A percentile compares a stretch with the other conserved stretches of the same genome.
phyloP scores from a whole-genome alignment of 2,113 vertebrate genomes.

The Pseudorectes ferrugineus region DNA sequence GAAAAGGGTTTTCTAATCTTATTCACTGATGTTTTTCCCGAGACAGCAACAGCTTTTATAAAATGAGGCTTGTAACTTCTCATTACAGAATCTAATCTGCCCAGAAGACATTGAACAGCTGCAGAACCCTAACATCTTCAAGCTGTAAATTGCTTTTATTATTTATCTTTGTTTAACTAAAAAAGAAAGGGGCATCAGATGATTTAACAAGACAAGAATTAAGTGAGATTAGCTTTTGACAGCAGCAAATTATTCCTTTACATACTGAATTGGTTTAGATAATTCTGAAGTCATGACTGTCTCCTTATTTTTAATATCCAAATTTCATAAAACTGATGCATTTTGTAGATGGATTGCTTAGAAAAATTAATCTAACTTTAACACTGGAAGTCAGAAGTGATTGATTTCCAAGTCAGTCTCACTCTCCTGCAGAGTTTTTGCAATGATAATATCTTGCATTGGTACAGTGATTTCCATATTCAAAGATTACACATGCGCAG shows the following conservation, averaged over 20 bases:
- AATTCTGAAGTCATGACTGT: slow-evolving; percentile 34
- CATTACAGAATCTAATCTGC: slow-evolving; percentile 81
- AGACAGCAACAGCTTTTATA: slow-evolving; percentile 78
- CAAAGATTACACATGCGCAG: background rate
- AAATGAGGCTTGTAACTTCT: slow-evolving; percentile 80
- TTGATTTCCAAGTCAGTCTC: slow-evolving; percentile 18
- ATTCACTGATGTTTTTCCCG: slow-evolving; percentile 71
- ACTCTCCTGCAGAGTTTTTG: background rate
- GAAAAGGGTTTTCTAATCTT: slow-evolving; percentile 71
- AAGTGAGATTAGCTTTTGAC: slow-evolving; percentile 67
- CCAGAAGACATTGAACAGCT: slow-evolving; percentile 77
- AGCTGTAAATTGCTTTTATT: slow-evolving; percentile 77
- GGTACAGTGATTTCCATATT: background rate
- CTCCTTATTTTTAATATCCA: slow-evolving; percentile 39
- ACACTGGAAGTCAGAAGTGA: background rate
- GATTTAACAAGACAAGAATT: slow-evolving; percentile 75
- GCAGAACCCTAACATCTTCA: slow-evolving; percentile 68
- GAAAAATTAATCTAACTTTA: slow-evolving; percentile 38
- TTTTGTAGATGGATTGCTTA: slow-evolving; percentile 25
- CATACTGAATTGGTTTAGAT: slow-evolving; percentile 48
- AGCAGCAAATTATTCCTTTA: slow-evolving; percentile 60
- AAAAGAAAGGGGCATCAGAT: slow-evolving; percentile 66
- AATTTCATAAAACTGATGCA: background rate
- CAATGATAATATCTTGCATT: background rate
- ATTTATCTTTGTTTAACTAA: slow-evolving; percentile 80